Percentiles rank a stretch among this genome's conserved stretches.
These are phyloP conservation scores for Dynastes tityus DNA, from an alignment of 2,888 invertebrate genomes.

Conservation along the genomic window DNA sequence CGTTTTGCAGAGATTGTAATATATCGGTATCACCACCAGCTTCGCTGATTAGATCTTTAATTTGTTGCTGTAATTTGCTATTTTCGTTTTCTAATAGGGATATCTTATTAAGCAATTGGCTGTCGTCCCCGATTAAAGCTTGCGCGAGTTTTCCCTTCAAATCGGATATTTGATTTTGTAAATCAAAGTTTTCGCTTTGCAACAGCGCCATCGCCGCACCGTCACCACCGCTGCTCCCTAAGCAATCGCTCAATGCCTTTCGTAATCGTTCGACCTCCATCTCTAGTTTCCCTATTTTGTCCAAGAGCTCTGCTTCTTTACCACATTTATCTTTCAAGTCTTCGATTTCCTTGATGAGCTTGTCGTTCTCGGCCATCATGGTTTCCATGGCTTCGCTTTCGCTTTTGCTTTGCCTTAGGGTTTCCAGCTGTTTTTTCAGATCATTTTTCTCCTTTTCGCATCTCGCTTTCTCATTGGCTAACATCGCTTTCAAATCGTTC, in stretches of 20 bases:
- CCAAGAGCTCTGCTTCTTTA: constrained; percentile 2
- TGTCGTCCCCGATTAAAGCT: background rate
- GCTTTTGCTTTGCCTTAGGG: constrained; percentile 21
- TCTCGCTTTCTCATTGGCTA: constrained; percentile 35
- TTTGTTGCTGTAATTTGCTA: constrained; percentile 19
- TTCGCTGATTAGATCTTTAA: constrained; percentile 8
- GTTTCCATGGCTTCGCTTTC: constrained; percentile 37
- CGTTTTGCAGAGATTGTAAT: constrained; percentile 16
- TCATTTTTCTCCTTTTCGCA: constrained; percentile 43
- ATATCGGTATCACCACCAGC: background rate
- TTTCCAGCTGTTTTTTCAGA: constrained; percentile 38
- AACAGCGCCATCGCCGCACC: background rate
- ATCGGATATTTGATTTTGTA: constrained; percentile 42
- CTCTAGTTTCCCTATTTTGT: constrained; percentile 17
- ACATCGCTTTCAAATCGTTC: constrained; percentile 32
- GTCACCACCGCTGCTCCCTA: constrained; percentile 16
- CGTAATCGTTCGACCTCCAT: constrained; percentile 23
- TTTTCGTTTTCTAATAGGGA: constrained; percentile 27
- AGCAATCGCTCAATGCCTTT: constrained; percentile 24
- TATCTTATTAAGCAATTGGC: background rate
- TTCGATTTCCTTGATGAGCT: constrained; percentile 41
- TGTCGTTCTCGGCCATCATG: constrained; percentile 51
- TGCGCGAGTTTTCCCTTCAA: constrained; percentile 18
- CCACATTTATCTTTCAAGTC: constrained; percentile 10
- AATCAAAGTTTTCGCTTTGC: constrained; percentile 37